Evolutionary conservation across 2,888 invertebrate genomes (phyloP), one percentile per base, ranked within the genome.

Genomic region (Fissipunctia ypsillon): DNA sequence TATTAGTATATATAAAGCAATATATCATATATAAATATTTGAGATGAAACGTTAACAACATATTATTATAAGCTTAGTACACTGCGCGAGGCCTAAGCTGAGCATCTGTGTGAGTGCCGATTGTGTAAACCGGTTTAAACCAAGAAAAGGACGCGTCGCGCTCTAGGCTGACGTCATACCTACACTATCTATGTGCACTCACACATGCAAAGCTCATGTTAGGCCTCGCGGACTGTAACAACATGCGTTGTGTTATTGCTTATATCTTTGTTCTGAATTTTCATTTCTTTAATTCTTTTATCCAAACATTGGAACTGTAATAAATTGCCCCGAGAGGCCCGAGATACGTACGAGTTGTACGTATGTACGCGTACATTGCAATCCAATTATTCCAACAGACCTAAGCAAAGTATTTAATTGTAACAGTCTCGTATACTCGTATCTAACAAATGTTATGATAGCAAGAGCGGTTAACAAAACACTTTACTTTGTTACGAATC

Each of bases 331-430:
- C 45, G 56, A 82, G 69, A 83, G n/a, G n/a, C n/a, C n/a, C n/a
- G n/a, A n/a, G n/a, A n/a, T n/a, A n/a, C n/a, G n/a, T 73, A 83
- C 59, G 35, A 57, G 64, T 16, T 67, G 31, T 71, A 45, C 54
- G 14, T 71, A 45, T 50, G 14, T 60, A 78, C 48, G 19, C 57
- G 1, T 73, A 73, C 72, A 73, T 56, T 68, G 48, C 38, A 54
- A 83, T 67, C 71, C 70, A 82, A 84, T 83, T 80, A 83, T 76
- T 65, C 69, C 50, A 50, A 71, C 12, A 63, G 69, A 71, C 74
- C 64, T 61, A 81, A 83, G 81, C 66, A 54, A 80, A 76, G 76
- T 66, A 76, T 73, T 76, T 66, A 70, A 80, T 73, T 69, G 74
- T 81, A 61, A 70, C 57, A 60, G 59, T 69, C 69, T 74, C 38